These are phyloP conservation scores for Drosophila mimetica DNA, from an alignment of 2,888 invertebrate species.

Conservation along the genomic window DNA sequence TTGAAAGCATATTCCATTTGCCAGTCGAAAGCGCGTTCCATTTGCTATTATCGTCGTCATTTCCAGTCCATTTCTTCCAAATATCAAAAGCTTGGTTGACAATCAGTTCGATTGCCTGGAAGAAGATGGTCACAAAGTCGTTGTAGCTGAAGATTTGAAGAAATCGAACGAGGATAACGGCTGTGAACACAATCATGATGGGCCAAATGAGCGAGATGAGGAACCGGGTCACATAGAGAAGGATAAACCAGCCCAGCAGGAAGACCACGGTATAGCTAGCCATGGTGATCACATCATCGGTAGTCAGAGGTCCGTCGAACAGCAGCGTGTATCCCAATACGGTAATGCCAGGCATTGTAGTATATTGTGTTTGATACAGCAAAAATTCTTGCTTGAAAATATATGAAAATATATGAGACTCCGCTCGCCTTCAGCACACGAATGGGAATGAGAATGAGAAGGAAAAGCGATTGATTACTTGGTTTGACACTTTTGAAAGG, in stretches of 20 bases:
- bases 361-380: background rate
- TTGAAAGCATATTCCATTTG: no score
- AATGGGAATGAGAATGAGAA: background rate
- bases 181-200: background rate
- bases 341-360: background rate
- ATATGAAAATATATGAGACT: background rate
- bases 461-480: no score
- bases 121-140: background rate
- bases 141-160: background rate
- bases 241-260: background rate
- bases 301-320: background rate
- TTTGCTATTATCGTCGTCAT: no score
- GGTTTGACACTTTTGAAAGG: no score
- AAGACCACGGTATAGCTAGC: background rate
- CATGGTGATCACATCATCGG: background rate
- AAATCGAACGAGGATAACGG: background rate
- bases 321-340: background rate
- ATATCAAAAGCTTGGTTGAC: no score
- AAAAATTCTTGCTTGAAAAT: background rate
- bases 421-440: background rate
- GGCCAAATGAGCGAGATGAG: background rate
- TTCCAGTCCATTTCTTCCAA: no score
- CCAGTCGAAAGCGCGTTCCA: no score
- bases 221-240: background rate
- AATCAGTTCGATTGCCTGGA: background rate